These are phyloP conservation scores for Nematolebias whitei DNA, from an alignment of 2,113 vertebrate species.

Conservation along the genomic window DNA sequence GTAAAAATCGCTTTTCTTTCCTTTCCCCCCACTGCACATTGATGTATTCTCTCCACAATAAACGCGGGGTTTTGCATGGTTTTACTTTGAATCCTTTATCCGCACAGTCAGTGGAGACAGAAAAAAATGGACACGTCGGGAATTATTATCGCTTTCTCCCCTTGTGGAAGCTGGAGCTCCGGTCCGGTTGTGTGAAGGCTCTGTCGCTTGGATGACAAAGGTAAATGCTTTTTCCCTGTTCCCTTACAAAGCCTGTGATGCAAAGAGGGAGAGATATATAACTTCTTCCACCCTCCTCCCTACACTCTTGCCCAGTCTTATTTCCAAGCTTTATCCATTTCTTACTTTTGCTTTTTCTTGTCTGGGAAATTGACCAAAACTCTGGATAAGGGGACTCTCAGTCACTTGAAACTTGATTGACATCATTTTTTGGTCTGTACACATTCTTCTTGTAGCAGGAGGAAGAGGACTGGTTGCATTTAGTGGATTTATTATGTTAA, in stretches of 20 bases:
- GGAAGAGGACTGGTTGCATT: constrained; percentile 8
- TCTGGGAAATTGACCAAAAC: background rate
- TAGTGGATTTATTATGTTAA: constrained; percentile 18
- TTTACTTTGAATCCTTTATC: constrained; percentile 59
- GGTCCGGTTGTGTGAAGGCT: constrained; percentile 37
- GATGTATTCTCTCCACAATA: constrained; percentile 27
- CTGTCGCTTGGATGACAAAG: constrained; percentile 56
- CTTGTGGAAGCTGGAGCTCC: constrained; percentile 41
- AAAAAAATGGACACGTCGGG: constrained; percentile 58
- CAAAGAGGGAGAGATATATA: constrained; percentile 42
- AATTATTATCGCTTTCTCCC: constrained; percentile 21
- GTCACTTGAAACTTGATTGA: constrained; percentile 8
- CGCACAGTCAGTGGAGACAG: constrained; percentile 39
- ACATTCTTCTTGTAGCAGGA: constrained; percentile 1
- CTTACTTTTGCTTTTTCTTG: constrained; percentile 1
- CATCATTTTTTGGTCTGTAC: constrained; percentile 9
- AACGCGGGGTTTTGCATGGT: constrained; percentile 34
- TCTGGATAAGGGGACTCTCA: background rate
- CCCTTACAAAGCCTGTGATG: constrained; percentile 40
- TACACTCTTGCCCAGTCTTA: constrained; percentile 23
- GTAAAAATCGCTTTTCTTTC: constrained; percentile 29
- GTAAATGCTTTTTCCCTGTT: constrained; percentile 51
- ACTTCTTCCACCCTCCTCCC: constrained; percentile 37
- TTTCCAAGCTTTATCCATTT: constrained; percentile 25
- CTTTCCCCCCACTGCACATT: constrained; percentile 29